A percentile compares a stretch with the other conserved stretches of the same genome.
Evolutionary conservation across 2,888 invertebrate species (phyloP).

Genomic region (Homarus gammarus): DNA sequence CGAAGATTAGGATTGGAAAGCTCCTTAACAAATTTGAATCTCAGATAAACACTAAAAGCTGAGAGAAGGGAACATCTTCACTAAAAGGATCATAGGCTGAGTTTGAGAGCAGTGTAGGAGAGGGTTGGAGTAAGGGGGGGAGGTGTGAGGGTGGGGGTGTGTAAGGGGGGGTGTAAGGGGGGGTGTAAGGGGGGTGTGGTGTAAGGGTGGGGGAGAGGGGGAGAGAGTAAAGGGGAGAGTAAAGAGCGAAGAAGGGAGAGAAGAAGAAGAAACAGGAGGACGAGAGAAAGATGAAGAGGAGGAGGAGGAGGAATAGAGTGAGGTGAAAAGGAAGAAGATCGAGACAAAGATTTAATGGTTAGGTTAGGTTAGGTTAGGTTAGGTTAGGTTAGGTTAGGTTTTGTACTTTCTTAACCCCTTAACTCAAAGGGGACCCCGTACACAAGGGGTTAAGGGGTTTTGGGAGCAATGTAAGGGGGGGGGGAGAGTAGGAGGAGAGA

Average conservation of each 20-base stretch:
- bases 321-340: background rate
- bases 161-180: background rate
- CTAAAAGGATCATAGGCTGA: slow-evolving; percentile 54
- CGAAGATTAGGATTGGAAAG: slow-evolving; percentile 58
- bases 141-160: background rate
- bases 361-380: background rate
- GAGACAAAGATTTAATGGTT: background rate
- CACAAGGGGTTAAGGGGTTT: background rate
- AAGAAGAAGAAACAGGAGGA: background rate
- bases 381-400: no score
- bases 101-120: background rate
- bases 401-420: no score
- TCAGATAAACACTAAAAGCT: slow-evolving; percentile 70
- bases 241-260: background rate
- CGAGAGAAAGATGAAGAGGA: slow-evolving; percentile 3
- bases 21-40: slow-evolving; percentile 71
- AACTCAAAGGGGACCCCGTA: no score
- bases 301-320: background rate
- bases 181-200: background rate
- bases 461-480: slow-evolving; percentile 10
- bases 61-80: slow-evolving; percentile 53
- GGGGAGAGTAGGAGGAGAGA: background rate
- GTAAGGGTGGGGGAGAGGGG: background rate
- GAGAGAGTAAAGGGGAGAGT: background rate
- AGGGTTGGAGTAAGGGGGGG: background rate